phyloP scores from a whole-genome alignment of 2,888 invertebrate genomes.

The Pristionchus arcanus region DNA sequence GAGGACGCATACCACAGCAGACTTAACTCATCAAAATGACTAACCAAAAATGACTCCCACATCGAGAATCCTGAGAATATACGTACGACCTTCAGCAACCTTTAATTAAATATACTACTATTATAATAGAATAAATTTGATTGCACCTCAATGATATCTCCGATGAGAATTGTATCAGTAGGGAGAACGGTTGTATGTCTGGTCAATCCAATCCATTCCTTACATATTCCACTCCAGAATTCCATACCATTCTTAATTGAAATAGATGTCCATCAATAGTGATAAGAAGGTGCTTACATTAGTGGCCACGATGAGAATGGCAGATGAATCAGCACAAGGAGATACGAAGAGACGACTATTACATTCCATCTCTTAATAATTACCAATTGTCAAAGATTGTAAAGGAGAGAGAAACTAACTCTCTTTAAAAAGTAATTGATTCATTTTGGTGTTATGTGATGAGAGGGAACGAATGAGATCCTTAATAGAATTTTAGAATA shows the following conservation, averaged over 20 bases:
- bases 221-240: constrained; percentile 11
- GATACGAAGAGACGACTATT: not conserved
- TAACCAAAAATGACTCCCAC: constrained; percentile 33
- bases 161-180: not conserved
- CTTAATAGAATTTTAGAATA: not conserved
- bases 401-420: not conserved
- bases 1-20: not conserved
- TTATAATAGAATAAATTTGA: no score
- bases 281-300: not conserved
- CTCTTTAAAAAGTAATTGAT: not conserved
- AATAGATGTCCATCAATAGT: not conserved
- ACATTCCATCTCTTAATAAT: not conserved
- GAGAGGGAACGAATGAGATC: not conserved
- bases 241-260: constrained; percentile 3
- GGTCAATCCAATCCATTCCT: constrained; percentile 20
- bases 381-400: not conserved
- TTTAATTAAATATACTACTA: not conserved
- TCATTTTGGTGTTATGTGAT: not conserved
- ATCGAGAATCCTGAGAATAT: constrained; percentile 15
- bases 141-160: constrained; percentile 11
- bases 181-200: not conserved
- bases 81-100: not conserved
- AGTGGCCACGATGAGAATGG: constrained; percentile 16
- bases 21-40: not conserved
- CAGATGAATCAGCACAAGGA: not conserved